Base-by-base conservation (phyloP, 2,797 vertebrate genomes). In the Miichthys miiuy region DNA sequence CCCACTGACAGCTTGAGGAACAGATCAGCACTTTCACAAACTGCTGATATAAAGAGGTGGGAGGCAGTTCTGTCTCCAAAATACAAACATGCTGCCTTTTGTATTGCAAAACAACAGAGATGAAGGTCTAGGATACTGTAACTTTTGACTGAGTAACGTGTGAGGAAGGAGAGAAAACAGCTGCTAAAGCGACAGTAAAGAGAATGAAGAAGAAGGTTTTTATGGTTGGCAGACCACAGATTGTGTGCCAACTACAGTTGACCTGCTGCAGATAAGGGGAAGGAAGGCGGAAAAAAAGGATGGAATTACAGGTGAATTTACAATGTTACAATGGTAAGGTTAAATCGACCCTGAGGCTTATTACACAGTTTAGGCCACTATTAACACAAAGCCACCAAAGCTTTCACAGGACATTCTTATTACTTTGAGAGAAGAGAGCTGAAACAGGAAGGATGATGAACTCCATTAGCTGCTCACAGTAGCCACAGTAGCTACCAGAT, bases 11-110 rank as follows among this genome's bases (percentile, higher is more conserved):
- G 84, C 77, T 72, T 21, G 73, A 69, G 73, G 47, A 69, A 63
- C 64, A 80, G 60, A 82, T 89, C 27, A 79, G 75, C 75, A 72
- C 74, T 77, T 84, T 86, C 51, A 62, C n/a, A 82, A 85, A 83
- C 20, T 81, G 79, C 80, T 75, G 85, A 84, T 80, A 34, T 50
- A 9, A 80, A 72, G 44, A 75, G 30, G 42, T 44, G 42, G 79
- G 77, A 68, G 74, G 64, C 9, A 42, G 27, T 38, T 75, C 58
- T 23, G 64, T 74, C 67, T 69, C 2, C 54, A 73, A 81, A 82
- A 84, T n/a, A 68, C 68, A 63, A 86, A 82, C 54, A 77, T 9
- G 11, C 74, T 73, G 54, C 68, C 38, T 61, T 52, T 75, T 64
- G 51, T 73, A 65, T 25, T 41, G 20, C 50, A 63, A 55, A 79